These are phyloP conservation scores for Halocaridina rubra DNA, from an alignment of 2,888 invertebrate genomes.

Conservation along the genomic window DNA sequence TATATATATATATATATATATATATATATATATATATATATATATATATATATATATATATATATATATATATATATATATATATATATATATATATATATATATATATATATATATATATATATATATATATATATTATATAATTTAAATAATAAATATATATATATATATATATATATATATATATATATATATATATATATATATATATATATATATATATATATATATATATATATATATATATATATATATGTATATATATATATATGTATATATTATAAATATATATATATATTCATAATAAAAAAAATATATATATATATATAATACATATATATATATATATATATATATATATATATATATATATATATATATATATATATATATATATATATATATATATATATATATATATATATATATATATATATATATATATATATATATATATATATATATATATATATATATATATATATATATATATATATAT, in stretches of 20 bases:
- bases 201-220: not conserved
- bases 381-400: conserved; percentile 39
- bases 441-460: conserved; percentile 10
- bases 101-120: not conserved
- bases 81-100: not conserved
- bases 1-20: conserved; percentile 36
- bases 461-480: conserved; percentile 6
- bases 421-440: conserved; percentile 29
- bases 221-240: not conserved
- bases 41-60: conserved; percentile 18
- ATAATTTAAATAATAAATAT: not conserved
- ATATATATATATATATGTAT: not conserved
- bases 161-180: conserved; percentile 24
- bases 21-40: conserved; percentile 34
- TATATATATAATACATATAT: not conserved
- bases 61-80: not conserved
- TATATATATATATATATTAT: not conserved
- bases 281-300: not conserved
- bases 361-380: not conserved
- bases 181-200: not conserved
- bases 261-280: not conserved
- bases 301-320: not conserved
- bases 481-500: not conserved
- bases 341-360: not conserved
- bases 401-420: conserved; percentile 39